Conservation (phyloP, 2,113 vertebrate species). For the Fregata magnificens region DNA sequence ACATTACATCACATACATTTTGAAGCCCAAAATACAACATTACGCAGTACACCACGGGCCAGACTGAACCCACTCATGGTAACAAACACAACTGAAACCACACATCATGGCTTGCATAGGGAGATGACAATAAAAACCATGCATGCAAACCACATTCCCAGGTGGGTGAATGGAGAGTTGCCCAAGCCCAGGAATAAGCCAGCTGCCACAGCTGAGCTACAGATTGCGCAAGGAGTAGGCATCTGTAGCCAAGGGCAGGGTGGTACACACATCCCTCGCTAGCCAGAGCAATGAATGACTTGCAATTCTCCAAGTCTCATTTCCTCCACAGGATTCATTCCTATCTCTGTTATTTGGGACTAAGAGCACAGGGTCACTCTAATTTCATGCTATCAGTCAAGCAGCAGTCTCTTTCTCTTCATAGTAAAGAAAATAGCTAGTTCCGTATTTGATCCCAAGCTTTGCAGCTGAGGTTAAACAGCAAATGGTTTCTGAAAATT, state of each 20-base stretch:
- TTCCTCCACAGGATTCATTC: background rate
- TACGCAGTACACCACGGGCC: background rate
- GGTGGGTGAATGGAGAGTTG: background rate
- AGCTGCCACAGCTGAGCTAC: background rate
- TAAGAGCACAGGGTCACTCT: background rate
- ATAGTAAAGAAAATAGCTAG: background rate
- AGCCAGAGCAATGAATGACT: background rate
- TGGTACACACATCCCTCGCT: background rate
- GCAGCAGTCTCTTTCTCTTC: background rate
- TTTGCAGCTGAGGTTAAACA: conserved; percentile 10
- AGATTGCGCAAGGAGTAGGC: background rate
- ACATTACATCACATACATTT: background rate
- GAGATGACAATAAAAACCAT: background rate
- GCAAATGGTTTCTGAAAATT: background rate
- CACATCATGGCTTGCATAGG: background rate
- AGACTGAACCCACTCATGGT: background rate
- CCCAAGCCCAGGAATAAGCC: background rate
- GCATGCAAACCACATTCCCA: background rate
- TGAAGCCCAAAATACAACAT: background rate
- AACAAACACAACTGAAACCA: background rate
- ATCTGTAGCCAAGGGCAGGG: background rate
- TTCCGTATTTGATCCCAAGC: background rate
- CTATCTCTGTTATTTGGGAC: background rate
- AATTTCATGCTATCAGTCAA: background rate
- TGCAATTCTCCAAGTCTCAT: background rate